phyloP scores from a whole-genome alignment of 2,888 invertebrate genomes.

The Sthenelais limicola region DNA sequence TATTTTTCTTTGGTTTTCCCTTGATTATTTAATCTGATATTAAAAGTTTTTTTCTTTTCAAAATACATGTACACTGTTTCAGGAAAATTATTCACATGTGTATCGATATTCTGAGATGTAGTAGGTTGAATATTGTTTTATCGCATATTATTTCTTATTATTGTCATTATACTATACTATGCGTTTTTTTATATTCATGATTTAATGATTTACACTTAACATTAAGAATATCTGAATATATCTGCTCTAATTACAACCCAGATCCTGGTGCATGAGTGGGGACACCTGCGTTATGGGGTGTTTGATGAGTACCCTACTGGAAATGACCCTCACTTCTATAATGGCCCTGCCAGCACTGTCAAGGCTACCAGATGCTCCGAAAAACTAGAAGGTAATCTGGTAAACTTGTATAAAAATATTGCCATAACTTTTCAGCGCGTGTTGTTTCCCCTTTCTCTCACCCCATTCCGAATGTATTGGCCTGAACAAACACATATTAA shows the following conservation, averaged over 20 bases:
- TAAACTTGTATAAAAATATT: too few species aligned
- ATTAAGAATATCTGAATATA: too few species aligned
- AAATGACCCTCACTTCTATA: slow-evolving; percentile 44
- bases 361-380: slow-evolving; percentile 44
- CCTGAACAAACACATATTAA: background rate
- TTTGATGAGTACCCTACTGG: slow-evolving; percentile 76
- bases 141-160: background rate
- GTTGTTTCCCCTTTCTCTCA: too few species aligned
- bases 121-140: background rate
- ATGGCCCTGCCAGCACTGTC: slow-evolving; percentile 37
- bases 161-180: background rate
- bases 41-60: too few species aligned
- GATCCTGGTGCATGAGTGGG: slow-evolving; percentile 62
- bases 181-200: background rate
- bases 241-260: too few species aligned
- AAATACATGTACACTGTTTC: too few species aligned
- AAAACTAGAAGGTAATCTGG: slow-evolving; percentile 35
- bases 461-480: too few species aligned
- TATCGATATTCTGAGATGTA: background rate
- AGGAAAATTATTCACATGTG: too few species aligned
- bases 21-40: too few species aligned
- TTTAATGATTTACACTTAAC: background rate
- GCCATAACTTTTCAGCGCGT: too few species aligned
- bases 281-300: slow-evolving; percentile 77
- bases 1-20: too few species aligned